A percentile compares a stretch with the other conserved stretches of the same genome.
phyloP scores from a whole-genome alignment of 2,888 invertebrate species.

The Argyresthia goedartella region DNA sequence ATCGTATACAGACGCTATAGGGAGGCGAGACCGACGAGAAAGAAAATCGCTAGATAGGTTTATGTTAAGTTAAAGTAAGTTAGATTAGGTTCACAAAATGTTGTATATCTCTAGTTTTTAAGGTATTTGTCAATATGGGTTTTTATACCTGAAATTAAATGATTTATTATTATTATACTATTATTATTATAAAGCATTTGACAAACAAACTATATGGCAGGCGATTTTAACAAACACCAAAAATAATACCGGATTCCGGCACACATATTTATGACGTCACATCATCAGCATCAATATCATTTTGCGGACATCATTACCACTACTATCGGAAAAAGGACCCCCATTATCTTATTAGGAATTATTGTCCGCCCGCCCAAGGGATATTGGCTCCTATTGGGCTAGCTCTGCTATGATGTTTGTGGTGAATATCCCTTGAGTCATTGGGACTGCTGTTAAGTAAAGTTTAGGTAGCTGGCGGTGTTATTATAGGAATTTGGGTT shows the following conservation, averaged over 20 bases:
- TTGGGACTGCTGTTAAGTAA: not conserved
- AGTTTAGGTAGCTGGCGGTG: not conserved
- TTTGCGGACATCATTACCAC: conserved; percentile 19
- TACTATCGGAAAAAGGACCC: conserved; percentile 38
- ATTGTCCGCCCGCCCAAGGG: not conserved
- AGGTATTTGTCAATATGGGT: too few relatives aligned
- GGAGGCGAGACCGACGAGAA: too few relatives aligned
- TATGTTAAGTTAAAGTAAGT: too few relatives aligned
- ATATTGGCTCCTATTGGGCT: not conserved
- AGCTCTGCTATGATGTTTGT: not conserved
- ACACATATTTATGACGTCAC: not conserved
- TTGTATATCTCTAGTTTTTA: too few relatives aligned
- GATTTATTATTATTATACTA: too few relatives aligned
- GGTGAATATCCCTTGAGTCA: not conserved
- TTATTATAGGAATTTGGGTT: conserved; percentile 3
- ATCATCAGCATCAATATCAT: conserved; percentile 18
- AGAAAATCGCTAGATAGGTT: too few relatives aligned
- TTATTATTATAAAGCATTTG: too few relatives aligned
- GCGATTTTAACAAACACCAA: too few relatives aligned
- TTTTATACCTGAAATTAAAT: too few relatives aligned
- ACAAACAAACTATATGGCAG: too few relatives aligned
- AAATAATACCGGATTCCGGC: not conserved
- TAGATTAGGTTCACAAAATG: too few relatives aligned
- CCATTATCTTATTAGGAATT: conserved; percentile 49
- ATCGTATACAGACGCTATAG: too few relatives aligned